Evolutionary conservation across 2,888 invertebrate species (phyloP).

Genomic region (Drosophila mulleri): DNA sequence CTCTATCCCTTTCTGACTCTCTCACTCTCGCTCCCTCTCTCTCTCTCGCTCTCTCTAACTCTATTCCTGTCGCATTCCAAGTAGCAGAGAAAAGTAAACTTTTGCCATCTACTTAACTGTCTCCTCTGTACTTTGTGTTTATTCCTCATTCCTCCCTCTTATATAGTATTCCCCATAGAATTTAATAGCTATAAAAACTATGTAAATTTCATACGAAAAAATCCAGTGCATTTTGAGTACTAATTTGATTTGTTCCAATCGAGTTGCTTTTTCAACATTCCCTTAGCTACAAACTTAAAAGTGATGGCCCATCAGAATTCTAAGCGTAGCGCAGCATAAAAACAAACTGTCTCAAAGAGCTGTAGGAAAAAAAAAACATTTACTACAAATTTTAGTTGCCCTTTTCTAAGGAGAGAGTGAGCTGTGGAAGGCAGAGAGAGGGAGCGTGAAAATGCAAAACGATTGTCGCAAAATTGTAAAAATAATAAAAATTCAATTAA

Average conservation of each 20-base stretch:
- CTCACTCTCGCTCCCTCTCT: neutral
- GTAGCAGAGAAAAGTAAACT: neutral
- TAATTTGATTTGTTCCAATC: slow-evolving; percentile 18
- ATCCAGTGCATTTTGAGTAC: neutral
- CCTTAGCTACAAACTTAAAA: slow-evolving; percentile 1
- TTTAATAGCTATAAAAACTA: slow-evolving; percentile 1
- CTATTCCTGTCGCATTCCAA: neutral
- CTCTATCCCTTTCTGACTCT: no score
- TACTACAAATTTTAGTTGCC: slow-evolving; percentile 17
- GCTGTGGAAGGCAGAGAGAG: neutral
- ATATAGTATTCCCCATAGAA: neutral
- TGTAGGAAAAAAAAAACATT: slow-evolving; percentile 10
- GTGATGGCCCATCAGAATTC: slow-evolving; percentile 18
- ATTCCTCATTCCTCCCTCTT: neutral
- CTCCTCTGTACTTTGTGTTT: neutral
- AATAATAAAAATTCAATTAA: slow-evolving; percentile 62
- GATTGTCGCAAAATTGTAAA: slow-evolving; percentile 50
- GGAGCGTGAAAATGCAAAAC: slow-evolving; percentile 34
- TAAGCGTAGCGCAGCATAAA: slow-evolving; percentile 3
- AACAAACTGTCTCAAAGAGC: slow-evolving; percentile 16
- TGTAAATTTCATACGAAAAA: slow-evolving; percentile 9
- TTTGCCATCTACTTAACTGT: neutral
- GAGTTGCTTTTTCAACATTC: neutral
- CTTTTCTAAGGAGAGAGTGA: neutral
- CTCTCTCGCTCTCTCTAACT: no score